These are phyloP conservation scores for Isurus oxyrinchus DNA, from an alignment of 2,113 vertebrate species.

Conservation along the genomic window DNA sequence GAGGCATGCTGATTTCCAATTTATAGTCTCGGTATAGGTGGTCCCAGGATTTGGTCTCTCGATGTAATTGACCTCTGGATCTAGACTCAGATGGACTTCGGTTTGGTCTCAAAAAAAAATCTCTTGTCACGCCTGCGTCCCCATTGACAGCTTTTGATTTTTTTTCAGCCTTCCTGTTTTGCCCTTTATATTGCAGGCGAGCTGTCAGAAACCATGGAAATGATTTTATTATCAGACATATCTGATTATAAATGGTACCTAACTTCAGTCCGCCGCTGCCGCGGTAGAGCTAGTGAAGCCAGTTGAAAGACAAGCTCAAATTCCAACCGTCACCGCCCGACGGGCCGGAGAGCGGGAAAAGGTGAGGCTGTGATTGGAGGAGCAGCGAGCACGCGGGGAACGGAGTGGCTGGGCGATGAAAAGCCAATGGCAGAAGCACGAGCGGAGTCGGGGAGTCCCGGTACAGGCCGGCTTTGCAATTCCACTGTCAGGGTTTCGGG, in stretches of 20 bases:
- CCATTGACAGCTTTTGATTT: background rate
- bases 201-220: background rate
- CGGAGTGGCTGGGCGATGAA: background rate
- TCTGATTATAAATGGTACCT: background rate
- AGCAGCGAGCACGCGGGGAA: background rate
- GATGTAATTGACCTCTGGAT: background rate
- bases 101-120: background rate
- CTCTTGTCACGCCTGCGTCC: background rate
- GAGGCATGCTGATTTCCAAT: too few relatives aligned
- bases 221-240: background rate
- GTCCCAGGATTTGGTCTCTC: background rate
- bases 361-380: background rate
- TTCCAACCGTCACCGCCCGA: background rate
- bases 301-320: background rate
- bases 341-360: background rate
- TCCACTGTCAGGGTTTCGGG: background rate
- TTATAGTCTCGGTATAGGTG: too few relatives aligned
- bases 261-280: background rate
- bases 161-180: background rate
- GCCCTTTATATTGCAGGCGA: background rate
- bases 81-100: too few relatives aligned
- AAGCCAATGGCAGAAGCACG: background rate
- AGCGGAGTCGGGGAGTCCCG: background rate
- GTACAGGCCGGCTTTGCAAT: background rate
- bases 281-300: background rate